Percentiles rank a stretch among this genome's conserved stretches.
Conservation (phyloP, 2,888 invertebrate species). For the Frankliniella fusca region DNA sequence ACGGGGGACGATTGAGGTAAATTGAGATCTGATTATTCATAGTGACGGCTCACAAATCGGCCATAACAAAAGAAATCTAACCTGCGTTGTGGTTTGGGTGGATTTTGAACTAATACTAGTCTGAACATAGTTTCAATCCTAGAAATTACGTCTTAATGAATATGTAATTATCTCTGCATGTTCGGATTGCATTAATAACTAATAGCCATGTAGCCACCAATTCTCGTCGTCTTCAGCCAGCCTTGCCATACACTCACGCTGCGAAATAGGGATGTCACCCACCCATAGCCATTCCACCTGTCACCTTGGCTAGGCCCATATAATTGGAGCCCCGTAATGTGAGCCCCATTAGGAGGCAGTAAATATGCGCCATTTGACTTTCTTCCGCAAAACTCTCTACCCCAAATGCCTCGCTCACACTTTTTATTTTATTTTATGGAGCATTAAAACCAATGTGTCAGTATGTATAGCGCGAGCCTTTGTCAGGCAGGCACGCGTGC, state of each 20-base stretch:
- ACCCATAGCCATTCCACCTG: conserved; percentile 1
- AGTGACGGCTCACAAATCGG: neutral
- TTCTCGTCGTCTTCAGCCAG: too few relatives aligned
- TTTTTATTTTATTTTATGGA: neutral
- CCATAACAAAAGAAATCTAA: neutral
- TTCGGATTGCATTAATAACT: too few relatives aligned
- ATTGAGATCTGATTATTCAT: neutral
- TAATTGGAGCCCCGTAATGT: neutral
- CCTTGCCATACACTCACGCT: too few relatives aligned
- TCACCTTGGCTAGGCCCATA: neutral
- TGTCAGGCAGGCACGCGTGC: neutral
- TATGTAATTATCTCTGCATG: too few relatives aligned
- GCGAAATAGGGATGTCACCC: neutral
- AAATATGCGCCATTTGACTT: conserved; percentile 7
- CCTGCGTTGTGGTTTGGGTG: neutral
- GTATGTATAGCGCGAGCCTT: neutral
- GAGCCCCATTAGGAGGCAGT: neutral
- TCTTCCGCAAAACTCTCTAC: neutral
- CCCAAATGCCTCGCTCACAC: neutral
- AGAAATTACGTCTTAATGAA: too few relatives aligned
- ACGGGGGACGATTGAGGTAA: conserved; percentile 19
- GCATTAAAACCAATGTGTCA: neutral
- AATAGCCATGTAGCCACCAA: too few relatives aligned
- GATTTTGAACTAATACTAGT: too few relatives aligned
- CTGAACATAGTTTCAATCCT: too few relatives aligned